These are phyloP conservation scores for Cryptosula pallasiana DNA, from an alignment of 2,888 invertebrate genomes.

Conservation along the genomic window DNA sequence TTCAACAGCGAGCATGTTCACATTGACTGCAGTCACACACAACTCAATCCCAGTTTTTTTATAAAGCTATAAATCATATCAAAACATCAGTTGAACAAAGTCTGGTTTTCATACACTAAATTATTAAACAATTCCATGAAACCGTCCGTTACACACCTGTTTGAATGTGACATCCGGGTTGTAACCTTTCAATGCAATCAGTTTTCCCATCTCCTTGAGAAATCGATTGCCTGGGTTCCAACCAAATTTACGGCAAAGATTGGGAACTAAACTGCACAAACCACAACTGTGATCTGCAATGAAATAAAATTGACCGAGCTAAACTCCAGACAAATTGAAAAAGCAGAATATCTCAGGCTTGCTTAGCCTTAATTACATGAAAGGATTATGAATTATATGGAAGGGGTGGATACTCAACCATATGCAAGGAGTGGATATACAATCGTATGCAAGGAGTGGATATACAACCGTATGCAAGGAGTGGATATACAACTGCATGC, in stretches of 20 bases:
- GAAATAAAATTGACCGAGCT: too few relatives aligned
- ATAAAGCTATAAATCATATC: background rate
- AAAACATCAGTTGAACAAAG: background rate
- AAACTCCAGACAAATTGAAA: too few relatives aligned
- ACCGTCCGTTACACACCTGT: conserved; percentile 21
- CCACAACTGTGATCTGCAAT: conserved; percentile 18
- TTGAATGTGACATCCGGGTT: conserved; percentile 26
- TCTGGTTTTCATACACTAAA: too few relatives aligned
- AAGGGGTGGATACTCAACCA: too few relatives aligned
- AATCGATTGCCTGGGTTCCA: conserved; percentile 27
- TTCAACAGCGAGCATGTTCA: conserved; percentile 25
- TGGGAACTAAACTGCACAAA: conserved; percentile 25
- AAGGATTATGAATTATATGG: too few relatives aligned
- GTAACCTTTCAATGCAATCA: conserved; percentile 20
- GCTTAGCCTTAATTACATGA: too few relatives aligned
- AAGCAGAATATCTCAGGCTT: too few relatives aligned
- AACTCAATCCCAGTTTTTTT: conserved; percentile 25
- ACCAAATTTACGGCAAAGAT: conserved; percentile 26
- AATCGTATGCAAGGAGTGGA: too few relatives aligned
- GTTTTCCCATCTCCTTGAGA: background rate
- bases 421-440: too few relatives aligned
- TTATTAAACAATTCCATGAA: too few relatives aligned
- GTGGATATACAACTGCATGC: too few relatives aligned
- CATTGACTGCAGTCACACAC: conserved; percentile 27
- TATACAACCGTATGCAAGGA: too few relatives aligned